phyloP scores from a whole-genome alignment of 2,888 invertebrate species.

The Branchipolynoe longqiensis region DNA sequence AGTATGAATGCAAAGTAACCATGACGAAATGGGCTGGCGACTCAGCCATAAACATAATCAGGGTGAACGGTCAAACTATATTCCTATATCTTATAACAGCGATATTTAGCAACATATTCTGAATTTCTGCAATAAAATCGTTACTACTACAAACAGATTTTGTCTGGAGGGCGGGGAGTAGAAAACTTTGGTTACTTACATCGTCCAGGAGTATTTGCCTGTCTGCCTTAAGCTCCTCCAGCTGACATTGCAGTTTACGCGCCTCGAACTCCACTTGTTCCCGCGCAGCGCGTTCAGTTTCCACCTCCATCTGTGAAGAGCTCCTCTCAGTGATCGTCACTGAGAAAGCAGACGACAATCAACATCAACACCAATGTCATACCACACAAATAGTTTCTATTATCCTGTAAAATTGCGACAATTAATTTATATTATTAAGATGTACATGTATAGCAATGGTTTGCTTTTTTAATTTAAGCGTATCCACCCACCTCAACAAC shows the following conservation, averaged over 20 bases:
- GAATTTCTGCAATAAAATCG: too few species aligned
- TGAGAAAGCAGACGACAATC: background rate
- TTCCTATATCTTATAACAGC: too few species aligned
- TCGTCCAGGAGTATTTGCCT: constrained; percentile 39
- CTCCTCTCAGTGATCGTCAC: constrained; percentile 42
- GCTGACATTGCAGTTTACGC: constrained; percentile 16
- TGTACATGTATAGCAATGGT: background rate
- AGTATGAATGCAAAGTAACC: too few species aligned
- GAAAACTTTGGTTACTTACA: too few species aligned
- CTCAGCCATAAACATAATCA: too few species aligned
- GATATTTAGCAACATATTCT: too few species aligned
- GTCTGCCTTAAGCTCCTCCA: constrained; percentile 58
- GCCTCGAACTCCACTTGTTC: constrained; percentile 6
- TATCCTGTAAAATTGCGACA: background rate
- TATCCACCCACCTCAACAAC: too few species aligned
- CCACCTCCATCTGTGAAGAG: constrained; percentile 24
- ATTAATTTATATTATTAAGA: background rate
- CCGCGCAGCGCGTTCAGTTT: constrained; percentile 37
- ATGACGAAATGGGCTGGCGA: too few species aligned
- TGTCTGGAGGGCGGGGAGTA: too few species aligned
- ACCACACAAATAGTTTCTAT: background rate
- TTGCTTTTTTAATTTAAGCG: too few species aligned
- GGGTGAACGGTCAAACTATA: too few species aligned
- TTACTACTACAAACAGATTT: too few species aligned
- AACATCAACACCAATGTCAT: background rate